Conservation (phyloP, 2,888 invertebrate genomes). For the Seira sanloemensis region DNA sequence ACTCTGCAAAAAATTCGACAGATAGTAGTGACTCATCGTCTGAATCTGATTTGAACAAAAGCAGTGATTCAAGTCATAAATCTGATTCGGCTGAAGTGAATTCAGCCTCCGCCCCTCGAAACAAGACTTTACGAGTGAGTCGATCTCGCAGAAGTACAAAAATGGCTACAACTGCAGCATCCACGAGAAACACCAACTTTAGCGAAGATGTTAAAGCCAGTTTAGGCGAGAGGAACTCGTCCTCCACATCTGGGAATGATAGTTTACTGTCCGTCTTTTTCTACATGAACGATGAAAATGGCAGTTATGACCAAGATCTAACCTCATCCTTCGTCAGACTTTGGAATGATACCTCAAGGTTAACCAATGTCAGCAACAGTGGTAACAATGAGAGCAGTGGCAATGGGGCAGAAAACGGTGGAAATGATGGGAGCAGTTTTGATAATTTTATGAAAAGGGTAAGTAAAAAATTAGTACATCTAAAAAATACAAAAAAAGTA, state of each 20-base stretch:
- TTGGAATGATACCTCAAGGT: slow-evolving; percentile 69
- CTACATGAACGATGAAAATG: slow-evolving; percentile 73
- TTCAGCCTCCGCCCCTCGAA: slow-evolving; percentile 25
- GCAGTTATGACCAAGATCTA: slow-evolving; percentile 73
- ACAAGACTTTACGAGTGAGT: slow-evolving; percentile 21
- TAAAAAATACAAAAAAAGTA: neutral
- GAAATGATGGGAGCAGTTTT: slow-evolving; percentile 5
- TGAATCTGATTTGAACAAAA: slow-evolving; percentile 25
- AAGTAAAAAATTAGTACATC: slow-evolving; percentile 13
- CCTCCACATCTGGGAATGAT: slow-evolving; percentile 19
- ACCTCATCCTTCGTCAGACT: slow-evolving; percentile 73
- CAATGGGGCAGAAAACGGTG: slow-evolving; percentile 7
- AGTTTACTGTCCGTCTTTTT: slow-evolving; percentile 69
- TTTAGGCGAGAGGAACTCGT: neutral
- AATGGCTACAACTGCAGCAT: slow-evolving; percentile 58
- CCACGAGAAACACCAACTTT: slow-evolving; percentile 47
- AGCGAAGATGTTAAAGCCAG: slow-evolving; percentile 24
- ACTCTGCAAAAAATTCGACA: neutral
- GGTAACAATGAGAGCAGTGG: neutral
- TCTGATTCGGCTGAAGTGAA: neutral
- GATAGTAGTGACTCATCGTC: neutral
- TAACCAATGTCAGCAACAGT: slow-evolving; percentile 24
- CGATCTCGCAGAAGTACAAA: slow-evolving; percentile 56
- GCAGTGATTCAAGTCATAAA: slow-evolving; percentile 34
- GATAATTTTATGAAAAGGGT: slow-evolving; percentile 52